Conservation (phyloP, 1,140 invertebrate species). For the Drosophila sp. region DNA sequence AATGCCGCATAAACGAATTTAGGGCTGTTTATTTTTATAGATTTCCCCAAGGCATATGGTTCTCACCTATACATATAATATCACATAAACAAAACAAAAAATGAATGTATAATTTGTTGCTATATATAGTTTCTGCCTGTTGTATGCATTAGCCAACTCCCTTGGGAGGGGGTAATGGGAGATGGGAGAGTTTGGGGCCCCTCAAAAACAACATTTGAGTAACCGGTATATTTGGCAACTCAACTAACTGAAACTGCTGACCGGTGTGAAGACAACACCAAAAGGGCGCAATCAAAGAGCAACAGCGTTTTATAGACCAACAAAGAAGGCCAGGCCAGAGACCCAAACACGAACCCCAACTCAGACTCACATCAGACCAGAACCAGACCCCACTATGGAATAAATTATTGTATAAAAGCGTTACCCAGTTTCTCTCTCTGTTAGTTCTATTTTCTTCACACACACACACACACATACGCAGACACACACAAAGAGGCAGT, state of each 20-base stretch:
- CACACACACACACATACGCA: constrained; percentile 24
- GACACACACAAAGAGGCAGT: not conserved
- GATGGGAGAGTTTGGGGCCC: too few relatives aligned
- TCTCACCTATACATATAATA: not conserved
- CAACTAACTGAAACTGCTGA: constrained; percentile 4
- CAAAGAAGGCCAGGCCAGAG: constrained; percentile 19
- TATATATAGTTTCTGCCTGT: not conserved
- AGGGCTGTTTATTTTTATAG: not conserved
- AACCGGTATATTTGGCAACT: constrained; percentile 19
- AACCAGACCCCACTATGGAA: constrained; percentile 56
- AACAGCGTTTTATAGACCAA: constrained; percentile 6
- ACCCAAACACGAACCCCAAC: not conserved
- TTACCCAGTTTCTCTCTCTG: constrained; percentile 69
- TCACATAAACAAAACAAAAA: constrained; percentile 3
- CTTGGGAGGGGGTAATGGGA: too few relatives aligned
- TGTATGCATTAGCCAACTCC: not conserved
- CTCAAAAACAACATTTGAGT: constrained; percentile 16
- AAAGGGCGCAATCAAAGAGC: constrained; percentile 19
- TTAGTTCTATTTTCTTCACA: constrained; percentile 33
- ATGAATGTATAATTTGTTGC: not conserved
- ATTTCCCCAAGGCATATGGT: not conserved
- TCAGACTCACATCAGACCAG: constrained; percentile 26
- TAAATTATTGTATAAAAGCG: constrained; percentile 67
- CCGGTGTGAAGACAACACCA: constrained; percentile 6
- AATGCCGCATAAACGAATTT: constrained; percentile 1